These are phyloP conservation scores for Triops longicaudatus DNA, from an alignment of 1,140 invertebrate species.

Conservation along the genomic window DNA sequence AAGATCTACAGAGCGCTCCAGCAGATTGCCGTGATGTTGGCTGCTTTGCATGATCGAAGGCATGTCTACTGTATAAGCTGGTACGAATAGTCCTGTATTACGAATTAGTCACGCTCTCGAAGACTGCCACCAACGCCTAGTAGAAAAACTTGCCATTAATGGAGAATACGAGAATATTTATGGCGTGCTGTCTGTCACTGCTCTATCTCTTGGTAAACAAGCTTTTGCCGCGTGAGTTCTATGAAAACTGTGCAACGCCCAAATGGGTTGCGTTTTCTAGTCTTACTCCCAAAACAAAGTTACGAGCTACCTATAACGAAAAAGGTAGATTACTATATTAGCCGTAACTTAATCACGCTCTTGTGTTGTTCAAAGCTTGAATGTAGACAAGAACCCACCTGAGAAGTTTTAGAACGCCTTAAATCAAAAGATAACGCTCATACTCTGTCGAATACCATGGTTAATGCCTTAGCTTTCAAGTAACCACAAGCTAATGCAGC, in stretches of 20 bases:
- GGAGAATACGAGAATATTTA: not conserved
- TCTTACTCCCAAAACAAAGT: not conserved
- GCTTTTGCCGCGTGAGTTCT: constrained; percentile 4
- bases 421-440: not conserved
- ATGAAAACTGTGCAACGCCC: not conserved
- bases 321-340: not conserved
- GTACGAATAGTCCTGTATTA: not conserved
- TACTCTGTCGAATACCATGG: too few relatives aligned
- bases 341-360: not conserved
- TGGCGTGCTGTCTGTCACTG: constrained; percentile 1
- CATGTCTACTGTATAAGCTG: not conserved
- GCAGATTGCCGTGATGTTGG: not conserved
- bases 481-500: not conserved
- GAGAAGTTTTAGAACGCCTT: constrained; percentile 2
- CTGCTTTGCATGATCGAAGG: not conserved
- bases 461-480: not conserved
- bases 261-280: not conserved
- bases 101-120: not conserved
- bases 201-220: not conserved
- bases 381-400: not conserved
- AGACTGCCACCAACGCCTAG: constrained; percentile 4
- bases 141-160: not conserved
- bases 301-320: not conserved
- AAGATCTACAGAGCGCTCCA: not conserved
- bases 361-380: not conserved